phyloP scores from a whole-genome alignment of 2,888 invertebrate genomes.

The Tholera decimalis region DNA sequence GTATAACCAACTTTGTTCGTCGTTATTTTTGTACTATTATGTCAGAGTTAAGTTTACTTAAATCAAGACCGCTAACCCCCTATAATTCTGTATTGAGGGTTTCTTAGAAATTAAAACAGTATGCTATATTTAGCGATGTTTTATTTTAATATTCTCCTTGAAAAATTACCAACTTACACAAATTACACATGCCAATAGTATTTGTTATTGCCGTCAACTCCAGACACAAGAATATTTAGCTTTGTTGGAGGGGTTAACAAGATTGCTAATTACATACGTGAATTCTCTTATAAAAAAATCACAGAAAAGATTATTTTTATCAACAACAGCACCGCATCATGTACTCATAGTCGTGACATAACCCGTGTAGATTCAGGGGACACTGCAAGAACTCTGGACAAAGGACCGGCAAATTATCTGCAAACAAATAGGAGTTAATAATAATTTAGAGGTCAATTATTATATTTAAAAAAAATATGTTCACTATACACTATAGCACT shows the following conservation, averaged over 20 bases:
- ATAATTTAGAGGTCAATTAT: no score
- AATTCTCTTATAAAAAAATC: no score
- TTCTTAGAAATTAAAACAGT: slow-evolving; percentile 91
- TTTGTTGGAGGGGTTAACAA: no score
- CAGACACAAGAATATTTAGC: no score
- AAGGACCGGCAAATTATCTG: slow-evolving; percentile 91
- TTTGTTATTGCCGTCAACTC: no score
- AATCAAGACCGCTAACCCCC: slow-evolving; percentile 89
- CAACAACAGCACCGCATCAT: slow-evolving; percentile 93
- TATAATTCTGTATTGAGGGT: slow-evolving; percentile 90
- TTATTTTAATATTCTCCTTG: slow-evolving; percentile 77
- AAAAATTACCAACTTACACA: not conserved
- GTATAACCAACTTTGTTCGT: slow-evolving; percentile 73
- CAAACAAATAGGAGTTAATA: not conserved
- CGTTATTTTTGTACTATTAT: slow-evolving; percentile 90
- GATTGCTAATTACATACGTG: no score
- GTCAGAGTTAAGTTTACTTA: slow-evolving; percentile 88
- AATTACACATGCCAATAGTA: not conserved
- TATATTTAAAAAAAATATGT: no score
- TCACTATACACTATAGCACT: no score
- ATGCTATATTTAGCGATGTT: slow-evolving; percentile 87
- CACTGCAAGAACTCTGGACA: slow-evolving; percentile 91
- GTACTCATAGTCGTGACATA: slow-evolving; percentile 92
- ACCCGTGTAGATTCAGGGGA: slow-evolving; percentile 90
- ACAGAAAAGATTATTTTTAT: not conserved